A percentile compares a stretch with the other conserved stretches of the same genome.
phyloP scores from a whole-genome alignment of 1,140 invertebrate genomes.

The Camponotus vicinus region DNA sequence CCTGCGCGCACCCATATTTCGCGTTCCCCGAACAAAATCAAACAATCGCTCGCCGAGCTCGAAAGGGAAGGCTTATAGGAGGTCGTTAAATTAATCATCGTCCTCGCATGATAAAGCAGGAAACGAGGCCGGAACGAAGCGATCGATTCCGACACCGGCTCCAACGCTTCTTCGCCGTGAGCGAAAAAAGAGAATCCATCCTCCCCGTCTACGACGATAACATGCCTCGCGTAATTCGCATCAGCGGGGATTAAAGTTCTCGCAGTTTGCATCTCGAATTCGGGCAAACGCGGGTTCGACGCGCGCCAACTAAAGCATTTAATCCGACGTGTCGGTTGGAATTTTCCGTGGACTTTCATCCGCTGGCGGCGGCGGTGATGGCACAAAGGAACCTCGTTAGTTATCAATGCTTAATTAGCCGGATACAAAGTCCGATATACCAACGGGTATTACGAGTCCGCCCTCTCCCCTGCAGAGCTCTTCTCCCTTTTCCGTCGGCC shows the following conservation, averaged over 20 bases:
- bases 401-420: constrained; percentile 79
- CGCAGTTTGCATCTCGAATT: constrained; percentile 37
- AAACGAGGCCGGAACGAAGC: constrained; percentile 34
- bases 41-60: constrained; percentile 31
- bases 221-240: constrained; percentile 48
- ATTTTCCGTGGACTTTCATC: constrained; percentile 69
- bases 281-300: constrained; percentile 49
- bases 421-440: constrained; percentile 61
- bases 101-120: constrained; percentile 39
- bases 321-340: constrained; percentile 72
- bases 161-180: background rate
- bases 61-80: constrained; percentile 10
- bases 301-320: constrained; percentile 56
- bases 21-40: constrained; percentile 30
- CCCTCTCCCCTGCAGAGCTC: background rate
- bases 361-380: constrained; percentile 22
- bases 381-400: constrained; percentile 77
- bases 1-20: background rate
- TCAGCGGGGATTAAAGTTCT: constrained; percentile 65
- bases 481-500: constrained; percentile 6
- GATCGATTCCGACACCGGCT: constrained; percentile 44
- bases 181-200: background rate
- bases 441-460: constrained; percentile 31
- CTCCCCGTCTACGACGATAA: background rate
- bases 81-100: constrained; percentile 57